A percentile compares a stretch with the other conserved stretches of the same genome.
phyloP scores from a whole-genome alignment of 2,113 vertebrate genomes.

The Xiphias gladius region DNA sequence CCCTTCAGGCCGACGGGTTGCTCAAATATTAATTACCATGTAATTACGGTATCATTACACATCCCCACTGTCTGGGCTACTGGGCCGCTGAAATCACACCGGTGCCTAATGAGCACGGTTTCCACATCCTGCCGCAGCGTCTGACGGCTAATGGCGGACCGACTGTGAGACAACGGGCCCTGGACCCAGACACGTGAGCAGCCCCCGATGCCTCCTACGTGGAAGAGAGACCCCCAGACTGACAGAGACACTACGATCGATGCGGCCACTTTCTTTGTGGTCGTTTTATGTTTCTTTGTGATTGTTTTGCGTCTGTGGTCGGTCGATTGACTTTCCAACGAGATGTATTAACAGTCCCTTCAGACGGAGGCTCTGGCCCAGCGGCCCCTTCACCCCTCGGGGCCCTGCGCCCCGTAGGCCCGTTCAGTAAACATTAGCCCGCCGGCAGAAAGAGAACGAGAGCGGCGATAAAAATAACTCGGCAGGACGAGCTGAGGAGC shows the following conservation, averaged over 20 bases:
- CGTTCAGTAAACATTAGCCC: constrained; percentile 38
- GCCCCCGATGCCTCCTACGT: neutral
- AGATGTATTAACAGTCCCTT: too few relatives aligned
- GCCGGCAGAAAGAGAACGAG: constrained; percentile 30
- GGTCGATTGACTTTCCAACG: too few relatives aligned
- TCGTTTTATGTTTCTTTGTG: neutral
- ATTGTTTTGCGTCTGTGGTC: neutral
- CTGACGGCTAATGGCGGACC: too few relatives aligned
- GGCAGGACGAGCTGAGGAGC: neutral
- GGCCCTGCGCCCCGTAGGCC: too few relatives aligned
- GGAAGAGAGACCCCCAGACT: neutral
- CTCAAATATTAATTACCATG: constrained; percentile 77
- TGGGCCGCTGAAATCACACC: constrained; percentile 29
- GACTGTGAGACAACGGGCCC: too few relatives aligned
- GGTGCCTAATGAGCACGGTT: constrained; percentile 65
- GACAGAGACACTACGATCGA: neutral
- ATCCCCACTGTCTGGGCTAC: constrained; percentile 51
- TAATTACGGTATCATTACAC: constrained; percentile 83
- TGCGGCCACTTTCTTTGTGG: too few relatives aligned
- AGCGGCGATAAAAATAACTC: constrained; percentile 35
- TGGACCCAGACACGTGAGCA: too few relatives aligned
- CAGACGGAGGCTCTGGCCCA: too few relatives aligned
- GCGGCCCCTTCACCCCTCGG: too few relatives aligned
- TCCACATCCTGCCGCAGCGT: constrained; percentile 32
- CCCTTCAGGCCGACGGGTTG: constrained; percentile 51